Conservation (phyloP, 2,797 vertebrate species). For the Falco berigora region DNA sequence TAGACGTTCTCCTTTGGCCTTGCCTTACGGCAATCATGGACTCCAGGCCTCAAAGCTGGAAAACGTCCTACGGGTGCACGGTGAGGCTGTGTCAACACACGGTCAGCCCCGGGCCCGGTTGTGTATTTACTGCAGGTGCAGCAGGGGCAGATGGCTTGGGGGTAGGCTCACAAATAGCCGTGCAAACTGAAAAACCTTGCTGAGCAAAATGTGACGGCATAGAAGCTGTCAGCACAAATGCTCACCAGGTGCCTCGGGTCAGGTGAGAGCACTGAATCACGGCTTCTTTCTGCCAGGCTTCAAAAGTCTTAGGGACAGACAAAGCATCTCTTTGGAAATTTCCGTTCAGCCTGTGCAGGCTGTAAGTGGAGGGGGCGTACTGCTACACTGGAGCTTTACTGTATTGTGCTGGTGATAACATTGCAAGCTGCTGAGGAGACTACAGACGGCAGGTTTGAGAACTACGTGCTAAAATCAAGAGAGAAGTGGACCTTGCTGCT, state of each 20-base stretch:
- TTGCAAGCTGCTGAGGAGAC: neutral
- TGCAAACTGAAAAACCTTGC: rapidly evolving
- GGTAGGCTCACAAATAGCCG: neutral
- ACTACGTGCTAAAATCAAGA: neutral
- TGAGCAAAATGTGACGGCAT: rapidly evolving
- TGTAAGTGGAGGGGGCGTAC: neutral
- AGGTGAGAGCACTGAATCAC: neutral
- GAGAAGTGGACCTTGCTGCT: neutral
- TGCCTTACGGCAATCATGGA: neutral
- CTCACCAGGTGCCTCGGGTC: rapidly evolving
- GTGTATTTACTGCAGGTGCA: too few relatives aligned
- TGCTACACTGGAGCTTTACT: neutral
- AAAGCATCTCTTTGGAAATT: neutral
- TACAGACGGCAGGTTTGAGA: neutral
- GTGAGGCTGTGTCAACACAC: neutral
- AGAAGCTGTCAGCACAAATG: neutral
- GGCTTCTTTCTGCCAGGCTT: neutral
- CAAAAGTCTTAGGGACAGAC: neutral
- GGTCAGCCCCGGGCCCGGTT: neutral
- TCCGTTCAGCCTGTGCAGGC: neutral
- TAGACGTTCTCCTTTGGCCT: rapidly evolving
- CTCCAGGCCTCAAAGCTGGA: neutral
- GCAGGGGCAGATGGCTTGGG: neutral
- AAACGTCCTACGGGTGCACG: rapidly evolving
- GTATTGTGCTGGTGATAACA: too few relatives aligned